These are phyloP conservation scores for Lathamus discolor DNA, from an alignment of 2,113 vertebrate species.

Conservation along the genomic window DNA sequence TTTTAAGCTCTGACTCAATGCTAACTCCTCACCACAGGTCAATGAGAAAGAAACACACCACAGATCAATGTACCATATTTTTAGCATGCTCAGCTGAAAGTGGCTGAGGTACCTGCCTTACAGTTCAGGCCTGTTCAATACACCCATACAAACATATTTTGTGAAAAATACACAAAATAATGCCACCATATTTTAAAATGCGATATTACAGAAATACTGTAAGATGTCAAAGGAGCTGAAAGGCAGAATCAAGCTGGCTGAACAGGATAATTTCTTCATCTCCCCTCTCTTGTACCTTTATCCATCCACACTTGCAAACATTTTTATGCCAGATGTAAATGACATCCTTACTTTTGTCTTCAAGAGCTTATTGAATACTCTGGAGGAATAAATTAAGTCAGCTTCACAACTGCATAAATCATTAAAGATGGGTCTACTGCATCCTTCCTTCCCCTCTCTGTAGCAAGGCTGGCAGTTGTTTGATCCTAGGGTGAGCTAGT, in stretches of 20 bases:
- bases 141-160: neutral
- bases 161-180: neutral
- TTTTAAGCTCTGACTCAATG: conserved; percentile 37
- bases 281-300: neutral
- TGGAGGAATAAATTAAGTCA: neutral
- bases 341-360: neutral
- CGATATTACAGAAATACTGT: neutral
- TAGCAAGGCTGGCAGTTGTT: neutral
- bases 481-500: neutral
- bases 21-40: neutral
- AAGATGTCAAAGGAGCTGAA: neutral
- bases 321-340: neutral
- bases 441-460: neutral
- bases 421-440: neutral
- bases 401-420: neutral
- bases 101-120: neutral
- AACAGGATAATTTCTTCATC: neutral
- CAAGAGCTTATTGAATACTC: neutral
- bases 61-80: neutral
- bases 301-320: neutral
- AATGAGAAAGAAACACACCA: neutral
- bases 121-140: neutral
- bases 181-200: neutral
- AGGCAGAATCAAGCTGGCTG: neutral
- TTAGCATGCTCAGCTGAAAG: neutral